Base-by-base conservation (phyloP, 2,888 invertebrate species). In the Tinea semifulvella region DNA sequence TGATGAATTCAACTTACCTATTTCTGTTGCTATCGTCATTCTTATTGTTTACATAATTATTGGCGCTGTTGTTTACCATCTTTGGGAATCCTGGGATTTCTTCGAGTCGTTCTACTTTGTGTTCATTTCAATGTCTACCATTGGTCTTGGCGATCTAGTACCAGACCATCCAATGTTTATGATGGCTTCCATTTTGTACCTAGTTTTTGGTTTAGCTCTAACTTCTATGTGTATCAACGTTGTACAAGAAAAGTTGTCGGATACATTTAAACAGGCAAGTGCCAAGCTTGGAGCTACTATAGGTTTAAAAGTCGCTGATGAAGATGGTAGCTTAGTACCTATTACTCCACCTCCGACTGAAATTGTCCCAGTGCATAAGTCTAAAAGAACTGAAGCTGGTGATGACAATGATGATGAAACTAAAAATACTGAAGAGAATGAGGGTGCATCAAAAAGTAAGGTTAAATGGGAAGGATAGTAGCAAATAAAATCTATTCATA, bases 201-300 rank as follows among this genome's bases (percentile, higher is more conserved):
- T 98, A 46, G 90, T 98, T 16, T 94, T 98, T 57, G 98, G 98
- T 5, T 81, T 98, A 48, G 94, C 98, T 0, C 81, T 98, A 14
- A 97, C 97, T 43, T 95, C 97, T 53, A 97, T 98, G 96, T 94
- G 95, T 68, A 94, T 98, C 57, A 97, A 96, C 61, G 96, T 98
- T 11, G 94, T 97, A 1, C 96, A 96, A 81, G 89, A 90, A 36
- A 88, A 88, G 62, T 56, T 88, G 35, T 90, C 91, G 38, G 88
- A 92, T 64, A 92, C 92, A 1, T 94, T 94, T 61, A 88, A 88
- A 53, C 87, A 90, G 52, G 94, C 94, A 1, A 92, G 91, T 57
- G 89, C 89, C 16, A 94, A 94, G 63, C 85, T 94, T 39, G 91
- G 93, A 2, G 91, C 92, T 17, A 92, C 92, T 2, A 91, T 94